Percentiles rank a stretch among this genome's conserved stretches.
Evolutionary conservation across 2,888 invertebrate species (phyloP).

Genomic region (Acanthopleura granulata): DNA sequence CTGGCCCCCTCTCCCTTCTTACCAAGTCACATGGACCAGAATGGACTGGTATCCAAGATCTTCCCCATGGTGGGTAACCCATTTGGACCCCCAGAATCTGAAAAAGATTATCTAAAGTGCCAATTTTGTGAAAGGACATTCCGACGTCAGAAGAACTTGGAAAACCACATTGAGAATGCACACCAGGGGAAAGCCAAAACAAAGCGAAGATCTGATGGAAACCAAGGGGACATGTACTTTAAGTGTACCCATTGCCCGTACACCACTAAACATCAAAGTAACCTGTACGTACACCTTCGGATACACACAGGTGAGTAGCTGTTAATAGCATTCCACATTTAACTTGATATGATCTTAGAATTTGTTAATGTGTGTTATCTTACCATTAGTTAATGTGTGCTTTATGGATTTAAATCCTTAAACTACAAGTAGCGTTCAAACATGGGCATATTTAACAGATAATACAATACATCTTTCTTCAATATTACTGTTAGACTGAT

Average conservation of each 20-base stretch:
- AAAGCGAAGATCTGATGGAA: conserved; percentile 39
- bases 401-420: too few species aligned
- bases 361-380: too few species aligned
- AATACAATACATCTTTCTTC: too few species aligned
- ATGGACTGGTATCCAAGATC: conserved; percentile 49
- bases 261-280: conserved; percentile 69
- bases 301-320: conserved; percentile 69
- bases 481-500: too few species aligned
- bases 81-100: conserved; percentile 46
- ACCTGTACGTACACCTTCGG: conserved; percentile 67
- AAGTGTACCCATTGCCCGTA: conserved; percentile 69
- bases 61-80: conserved; percentile 54
- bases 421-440: too few species aligned
- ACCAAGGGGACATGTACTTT: conserved; percentile 63
- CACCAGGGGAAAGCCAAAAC: conserved; percentile 64
- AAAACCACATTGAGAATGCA: conserved; percentile 67
- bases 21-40: conserved; percentile 46
- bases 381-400: too few species aligned
- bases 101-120: conserved; percentile 62
- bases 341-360: too few species aligned
- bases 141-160: conserved; percentile 66
- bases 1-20: conserved; percentile 53
- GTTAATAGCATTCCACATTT: too few species aligned
- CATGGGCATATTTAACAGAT: too few species aligned
- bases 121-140: conserved; percentile 65